Evolutionary conservation across 2,888 invertebrate species (phyloP).

Genomic region (Ophion ellenae): DNA sequence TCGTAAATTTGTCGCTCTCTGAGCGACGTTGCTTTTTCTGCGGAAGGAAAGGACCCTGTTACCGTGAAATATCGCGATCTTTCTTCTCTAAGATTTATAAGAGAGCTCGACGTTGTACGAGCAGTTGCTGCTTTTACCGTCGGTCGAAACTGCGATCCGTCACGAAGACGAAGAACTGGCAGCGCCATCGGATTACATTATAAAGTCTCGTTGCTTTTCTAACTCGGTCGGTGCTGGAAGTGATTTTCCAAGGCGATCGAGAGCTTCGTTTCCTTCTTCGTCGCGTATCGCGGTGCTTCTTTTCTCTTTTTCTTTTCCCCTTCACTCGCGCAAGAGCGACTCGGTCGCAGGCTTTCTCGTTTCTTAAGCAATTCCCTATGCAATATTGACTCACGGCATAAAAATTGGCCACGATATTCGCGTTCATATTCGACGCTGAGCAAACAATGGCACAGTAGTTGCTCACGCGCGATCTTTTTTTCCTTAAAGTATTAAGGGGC

Average conservation of each 20-base stretch:
- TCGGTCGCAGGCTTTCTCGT: slow-evolving; percentile 42
- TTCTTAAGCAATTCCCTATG: slow-evolving; percentile 18
- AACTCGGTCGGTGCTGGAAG: slow-evolving; percentile 50
- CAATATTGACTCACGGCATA: slow-evolving; percentile 25
- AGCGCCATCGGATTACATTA: slow-evolving; percentile 31
- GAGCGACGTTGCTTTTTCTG: neutral
- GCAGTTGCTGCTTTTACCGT: slow-evolving; percentile 57
- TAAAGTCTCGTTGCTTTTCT: slow-evolving; percentile 18
- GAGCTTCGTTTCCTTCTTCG: slow-evolving; percentile 13
- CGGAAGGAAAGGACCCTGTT: neutral
- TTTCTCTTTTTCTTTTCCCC: slow-evolving; percentile 6
- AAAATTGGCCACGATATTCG: neutral
- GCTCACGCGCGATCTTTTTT: neutral
- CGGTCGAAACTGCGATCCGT: slow-evolving; percentile 39
- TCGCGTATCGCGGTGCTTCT: neutral
- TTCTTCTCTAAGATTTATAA: neutral
- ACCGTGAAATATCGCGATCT: neutral
- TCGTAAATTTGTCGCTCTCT: neutral
- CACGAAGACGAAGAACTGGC: neutral
- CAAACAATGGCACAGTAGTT: neutral
- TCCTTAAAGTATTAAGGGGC: neutral
- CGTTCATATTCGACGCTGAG: neutral
- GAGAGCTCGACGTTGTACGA: slow-evolving; percentile 38
- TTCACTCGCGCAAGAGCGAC: slow-evolving; percentile 36
- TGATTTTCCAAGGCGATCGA: slow-evolving; percentile 33